Conservation (phyloP, 2,888 invertebrate species). For the Pomacea canaliculata region DNA sequence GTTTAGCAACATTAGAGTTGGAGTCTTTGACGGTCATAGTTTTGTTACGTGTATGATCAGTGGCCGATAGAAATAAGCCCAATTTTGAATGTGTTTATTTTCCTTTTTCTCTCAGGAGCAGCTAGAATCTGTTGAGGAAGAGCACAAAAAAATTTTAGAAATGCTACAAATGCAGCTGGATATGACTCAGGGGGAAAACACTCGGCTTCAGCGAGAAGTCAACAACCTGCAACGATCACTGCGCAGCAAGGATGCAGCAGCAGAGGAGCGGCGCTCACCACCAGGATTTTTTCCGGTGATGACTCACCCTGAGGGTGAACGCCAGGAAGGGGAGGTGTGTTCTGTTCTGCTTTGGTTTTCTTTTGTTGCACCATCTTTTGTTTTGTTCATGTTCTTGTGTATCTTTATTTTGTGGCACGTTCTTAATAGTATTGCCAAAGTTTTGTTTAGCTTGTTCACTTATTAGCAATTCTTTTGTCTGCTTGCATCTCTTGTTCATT, state of each 20-base stretch:
- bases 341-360: neutral
- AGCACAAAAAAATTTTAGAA: constrained; percentile 65
- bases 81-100: no score
- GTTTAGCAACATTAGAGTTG: no score
- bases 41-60: no score
- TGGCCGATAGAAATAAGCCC: no score
- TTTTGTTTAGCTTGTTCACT: no score
- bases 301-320: constrained; percentile 48
- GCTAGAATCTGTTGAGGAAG: constrained; percentile 69
- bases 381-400: neutral
- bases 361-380: neutral
- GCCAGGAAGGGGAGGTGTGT: constrained; percentile 64
- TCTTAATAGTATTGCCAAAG: no score
- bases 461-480: no score
- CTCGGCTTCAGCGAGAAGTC: constrained; percentile 62
- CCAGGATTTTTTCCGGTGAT: constrained; percentile 50
- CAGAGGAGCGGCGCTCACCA: constrained; percentile 37
- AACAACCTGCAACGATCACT: constrained; percentile 42
- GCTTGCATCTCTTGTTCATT: no score
- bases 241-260: constrained; percentile 27
- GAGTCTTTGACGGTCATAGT: no score
- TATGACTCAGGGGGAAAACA: constrained; percentile 64
- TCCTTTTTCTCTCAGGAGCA: constrained; percentile 65
- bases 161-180: constrained; percentile 70
- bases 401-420: neutral